These are phyloP conservation scores for Drosophila demipolita DNA, from an alignment of 2,888 invertebrate species.

Conservation along the genomic window DNA sequence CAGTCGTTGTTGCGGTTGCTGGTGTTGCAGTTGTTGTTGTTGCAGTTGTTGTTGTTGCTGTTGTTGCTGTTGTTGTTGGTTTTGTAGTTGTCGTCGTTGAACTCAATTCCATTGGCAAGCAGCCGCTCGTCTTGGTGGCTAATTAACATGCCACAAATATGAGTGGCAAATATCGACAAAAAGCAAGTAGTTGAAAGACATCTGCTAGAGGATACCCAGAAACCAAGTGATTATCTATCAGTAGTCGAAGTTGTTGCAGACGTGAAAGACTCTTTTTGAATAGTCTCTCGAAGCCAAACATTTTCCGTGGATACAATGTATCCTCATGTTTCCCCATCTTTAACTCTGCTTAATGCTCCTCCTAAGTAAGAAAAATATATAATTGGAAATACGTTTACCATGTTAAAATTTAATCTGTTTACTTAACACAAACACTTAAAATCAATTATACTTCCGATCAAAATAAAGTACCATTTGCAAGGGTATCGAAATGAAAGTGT, in stretches of 20 bases:
- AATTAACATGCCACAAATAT: conserved; percentile 52
- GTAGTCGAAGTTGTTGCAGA: background rate
- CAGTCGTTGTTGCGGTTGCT: conserved; percentile 22
- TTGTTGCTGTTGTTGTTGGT: background rate
- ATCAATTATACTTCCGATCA: background rate
- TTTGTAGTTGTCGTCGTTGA: conserved; percentile 22
- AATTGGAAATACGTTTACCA: background rate
- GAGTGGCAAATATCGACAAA: conserved; percentile 11
- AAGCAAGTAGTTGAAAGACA: background rate
- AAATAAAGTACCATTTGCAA: background rate
- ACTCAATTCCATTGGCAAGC: conserved; percentile 44
- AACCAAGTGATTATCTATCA: background rate
- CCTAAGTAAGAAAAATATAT: background rate
- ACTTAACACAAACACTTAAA: background rate
- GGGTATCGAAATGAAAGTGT: conserved; percentile 27
- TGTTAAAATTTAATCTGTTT: background rate
- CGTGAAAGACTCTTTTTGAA: background rate
- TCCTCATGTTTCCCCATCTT: background rate
- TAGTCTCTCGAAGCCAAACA: background rate
- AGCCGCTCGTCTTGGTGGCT: conserved; percentile 46
- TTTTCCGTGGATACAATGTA: too few species aligned
- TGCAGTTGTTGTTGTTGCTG: background rate
- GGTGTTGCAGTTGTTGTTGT: background rate
- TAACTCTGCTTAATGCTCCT: background rate
- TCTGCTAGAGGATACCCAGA: background rate